Evolutionary conservation across 2,888 invertebrate genomes (phyloP).

Genomic region (Papilio demoleus): DNA sequence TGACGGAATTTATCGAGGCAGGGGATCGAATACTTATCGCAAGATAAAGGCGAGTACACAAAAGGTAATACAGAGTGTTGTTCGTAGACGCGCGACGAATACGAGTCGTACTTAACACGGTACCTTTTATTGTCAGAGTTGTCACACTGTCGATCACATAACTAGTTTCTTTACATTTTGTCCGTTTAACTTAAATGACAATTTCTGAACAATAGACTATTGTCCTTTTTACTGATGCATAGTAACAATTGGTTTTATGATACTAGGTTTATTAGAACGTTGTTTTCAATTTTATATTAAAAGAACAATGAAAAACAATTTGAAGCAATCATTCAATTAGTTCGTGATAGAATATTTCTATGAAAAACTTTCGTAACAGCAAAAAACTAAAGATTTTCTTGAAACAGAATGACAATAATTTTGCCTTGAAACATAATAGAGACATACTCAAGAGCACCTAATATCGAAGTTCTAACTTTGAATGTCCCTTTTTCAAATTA

Average conservation of each 20-base stretch:
- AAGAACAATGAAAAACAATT: background rate
- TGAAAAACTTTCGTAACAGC: background rate
- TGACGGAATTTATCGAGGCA: constrained; percentile 51
- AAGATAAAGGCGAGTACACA: constrained; percentile 50
- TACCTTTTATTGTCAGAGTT: constrained; percentile 26
- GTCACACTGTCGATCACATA: constrained; percentile 23
- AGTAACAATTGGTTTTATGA: background rate
- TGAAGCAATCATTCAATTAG: background rate
- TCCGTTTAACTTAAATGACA: constrained; percentile 20
- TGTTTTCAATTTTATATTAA: background rate
- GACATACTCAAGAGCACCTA: background rate
- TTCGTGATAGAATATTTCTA: background rate
- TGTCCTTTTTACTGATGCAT: constrained; percentile 5
- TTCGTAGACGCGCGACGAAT: constrained; percentile 45
- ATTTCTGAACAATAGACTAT: constrained; percentile 23
- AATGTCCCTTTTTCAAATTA: no score
- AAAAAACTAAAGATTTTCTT: no score
- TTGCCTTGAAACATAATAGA: background rate
- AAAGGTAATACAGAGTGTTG: constrained; percentile 51
- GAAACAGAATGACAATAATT: background rate
- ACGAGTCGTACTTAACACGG: constrained; percentile 36
- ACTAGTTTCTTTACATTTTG: constrained; percentile 31
- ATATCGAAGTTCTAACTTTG: no score
- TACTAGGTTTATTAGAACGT: background rate
- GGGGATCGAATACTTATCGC: constrained; percentile 51